Conservation (phyloP, 2,113 vertebrate species). For the Lathamus discolor region DNA sequence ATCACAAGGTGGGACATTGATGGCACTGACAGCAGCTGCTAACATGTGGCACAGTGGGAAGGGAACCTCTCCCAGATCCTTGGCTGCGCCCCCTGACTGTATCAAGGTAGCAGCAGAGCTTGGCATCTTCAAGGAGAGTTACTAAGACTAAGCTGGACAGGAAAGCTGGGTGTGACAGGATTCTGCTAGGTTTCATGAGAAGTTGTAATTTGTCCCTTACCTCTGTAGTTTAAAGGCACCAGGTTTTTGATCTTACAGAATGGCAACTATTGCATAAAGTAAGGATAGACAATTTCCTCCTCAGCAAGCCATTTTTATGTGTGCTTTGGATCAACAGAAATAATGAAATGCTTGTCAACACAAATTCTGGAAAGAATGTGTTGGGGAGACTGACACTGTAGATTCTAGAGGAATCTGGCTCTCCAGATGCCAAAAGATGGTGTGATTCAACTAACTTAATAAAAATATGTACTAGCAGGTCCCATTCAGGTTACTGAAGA, state of each 20-base stretch:
- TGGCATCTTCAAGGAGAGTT: neutral
- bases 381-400: neutral
- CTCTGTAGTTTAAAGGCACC: neutral
- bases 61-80: neutral
- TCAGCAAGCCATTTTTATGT: neutral
- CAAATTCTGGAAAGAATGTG: conserved; percentile 14
- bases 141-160: neutral
- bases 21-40: neutral
- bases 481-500: neutral
- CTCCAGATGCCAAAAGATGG: neutral
- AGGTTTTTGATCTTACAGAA: neutral
- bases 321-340: conserved; percentile 1
- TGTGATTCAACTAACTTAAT: neutral
- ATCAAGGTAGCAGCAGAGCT: neutral
- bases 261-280: neutral
- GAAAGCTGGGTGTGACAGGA: neutral
- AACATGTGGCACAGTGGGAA: neutral
- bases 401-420: neutral
- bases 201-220: neutral
- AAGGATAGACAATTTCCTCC: neutral
- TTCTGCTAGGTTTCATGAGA: neutral
- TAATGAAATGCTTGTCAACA: neutral
- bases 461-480: neutral
- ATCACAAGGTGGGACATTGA: neutral
- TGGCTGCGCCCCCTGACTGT: neutral